Evolutionary conservation across 1,140 invertebrate species (phyloP).

Genomic region (Linepithema humile): DNA sequence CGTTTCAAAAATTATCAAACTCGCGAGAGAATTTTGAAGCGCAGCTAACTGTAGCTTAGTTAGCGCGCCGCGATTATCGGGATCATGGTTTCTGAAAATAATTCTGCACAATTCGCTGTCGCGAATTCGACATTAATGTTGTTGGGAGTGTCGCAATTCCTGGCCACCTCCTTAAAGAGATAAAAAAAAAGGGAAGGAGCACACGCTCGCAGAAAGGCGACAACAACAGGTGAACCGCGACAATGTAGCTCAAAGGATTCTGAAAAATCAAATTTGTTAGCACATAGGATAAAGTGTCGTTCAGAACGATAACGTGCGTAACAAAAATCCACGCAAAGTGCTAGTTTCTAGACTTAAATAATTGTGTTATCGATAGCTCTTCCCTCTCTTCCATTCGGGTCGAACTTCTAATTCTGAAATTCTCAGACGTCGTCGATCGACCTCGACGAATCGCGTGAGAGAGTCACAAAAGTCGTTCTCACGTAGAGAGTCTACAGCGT

Average conservation of each 20-base stretch:
- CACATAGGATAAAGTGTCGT: conserved; percentile 59
- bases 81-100: neutral
- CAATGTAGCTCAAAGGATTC: conserved; percentile 50
- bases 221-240: conserved; percentile 30
- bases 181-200: conserved; percentile 26
- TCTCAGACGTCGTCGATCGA: conserved; percentile 61
- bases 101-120: neutral
- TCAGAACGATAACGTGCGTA: neutral
- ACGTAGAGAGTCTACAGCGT: conserved; percentile 52
- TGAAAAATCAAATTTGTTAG: conserved; percentile 73
- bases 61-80: neutral
- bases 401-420: conserved; percentile 14
- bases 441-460: conserved; percentile 68
- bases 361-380: neutral
- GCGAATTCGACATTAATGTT: neutral
- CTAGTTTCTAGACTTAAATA: neutral
- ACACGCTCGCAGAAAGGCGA: conserved; percentile 21
- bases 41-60: neutral
- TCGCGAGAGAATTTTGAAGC: conserved; percentile 25
- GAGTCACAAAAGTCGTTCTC: conserved; percentile 43
- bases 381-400: too few relatives aligned
- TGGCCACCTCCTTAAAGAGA: conserved; percentile 23
- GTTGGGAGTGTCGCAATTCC: conserved; percentile 12
- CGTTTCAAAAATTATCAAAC: neutral
- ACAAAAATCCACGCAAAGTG: neutral